These are phyloP conservation scores for Penelope pileata DNA, from an alignment of 2,113 vertebrate species.

Conservation along the genomic window DNA sequence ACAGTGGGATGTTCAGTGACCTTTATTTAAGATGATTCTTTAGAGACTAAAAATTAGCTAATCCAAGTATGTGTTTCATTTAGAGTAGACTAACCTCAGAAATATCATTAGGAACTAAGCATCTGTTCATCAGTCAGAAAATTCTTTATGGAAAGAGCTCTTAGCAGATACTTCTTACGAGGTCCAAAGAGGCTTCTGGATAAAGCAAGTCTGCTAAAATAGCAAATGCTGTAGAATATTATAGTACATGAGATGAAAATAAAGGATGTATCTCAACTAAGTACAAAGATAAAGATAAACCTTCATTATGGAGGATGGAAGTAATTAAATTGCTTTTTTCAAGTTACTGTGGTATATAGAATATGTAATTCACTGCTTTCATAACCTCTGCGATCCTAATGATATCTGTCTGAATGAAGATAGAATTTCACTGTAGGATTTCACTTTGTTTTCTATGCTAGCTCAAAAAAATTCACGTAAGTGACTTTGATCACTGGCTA, in stretches of 20 bases:
- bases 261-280: neutral
- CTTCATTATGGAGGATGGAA: neutral
- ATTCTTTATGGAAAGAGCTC: slow-evolving; percentile 2
- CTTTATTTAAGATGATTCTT: slow-evolving; percentile 58
- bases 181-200: neutral
- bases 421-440: neutral
- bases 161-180: neutral
- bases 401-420: neutral
- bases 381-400: neutral
- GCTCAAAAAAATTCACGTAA: neutral
- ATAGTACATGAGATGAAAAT: neutral
- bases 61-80: slow-evolving; percentile 43
- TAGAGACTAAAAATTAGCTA: slow-evolving; percentile 28
- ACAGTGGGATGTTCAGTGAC: slow-evolving; percentile 21
- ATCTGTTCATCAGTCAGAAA: slow-evolving; percentile 47
- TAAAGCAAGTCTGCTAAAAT: neutral
- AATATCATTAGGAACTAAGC: slow-evolving; percentile 13
- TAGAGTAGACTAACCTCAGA: slow-evolving; percentile 41
- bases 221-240: neutral
- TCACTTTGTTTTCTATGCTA: neutral
- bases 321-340: slow-evolving; percentile 7
- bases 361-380: neutral
- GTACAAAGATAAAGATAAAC: slow-evolving; percentile 3
- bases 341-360: neutral
- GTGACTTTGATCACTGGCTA: neutral